Evolutionary conservation across 2,797 vertebrate genomes (phyloP).

Genomic region (Pseudomugil tenellus): DNA sequence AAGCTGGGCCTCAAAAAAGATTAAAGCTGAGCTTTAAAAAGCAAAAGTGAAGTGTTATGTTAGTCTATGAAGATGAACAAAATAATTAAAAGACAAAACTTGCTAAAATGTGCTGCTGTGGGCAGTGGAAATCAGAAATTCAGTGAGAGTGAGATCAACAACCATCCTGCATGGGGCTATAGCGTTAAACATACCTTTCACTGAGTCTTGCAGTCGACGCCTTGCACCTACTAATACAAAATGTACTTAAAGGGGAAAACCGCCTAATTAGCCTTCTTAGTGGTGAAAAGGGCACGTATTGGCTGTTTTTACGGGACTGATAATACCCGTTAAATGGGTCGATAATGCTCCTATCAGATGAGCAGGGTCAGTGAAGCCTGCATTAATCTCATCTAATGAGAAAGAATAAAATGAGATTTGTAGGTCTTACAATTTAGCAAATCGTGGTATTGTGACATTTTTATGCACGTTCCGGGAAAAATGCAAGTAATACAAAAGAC

Average conservation of each 20-base stretch:
- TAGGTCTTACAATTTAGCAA: not conserved
- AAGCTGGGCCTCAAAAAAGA: not conserved
- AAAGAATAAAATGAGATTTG: not conserved
- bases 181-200: not conserved
- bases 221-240: not conserved
- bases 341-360: not conserved
- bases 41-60: not conserved
- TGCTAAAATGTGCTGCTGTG: not conserved
- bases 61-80: not conserved
- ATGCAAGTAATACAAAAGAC: not conserved
- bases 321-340: not conserved
- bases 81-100: not conserved
- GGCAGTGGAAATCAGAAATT: not conserved
- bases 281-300: not conserved
- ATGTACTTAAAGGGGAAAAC: not conserved
- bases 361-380: not conserved
- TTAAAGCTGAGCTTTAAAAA: not conserved
- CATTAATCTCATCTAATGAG: constrained; percentile 4
- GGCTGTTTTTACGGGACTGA: not conserved
- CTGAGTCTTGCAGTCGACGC: not conserved
- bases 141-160: not conserved
- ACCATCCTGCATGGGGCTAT: not conserved
- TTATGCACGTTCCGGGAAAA: not conserved
- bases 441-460: not conserved
- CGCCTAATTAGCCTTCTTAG: not conserved